A percentile compares a stretch with the other conserved stretches of the same genome.
Evolutionary conservation across 2,888 invertebrate species (phyloP).

Genomic region (Neoaliturus tenellus): DNA sequence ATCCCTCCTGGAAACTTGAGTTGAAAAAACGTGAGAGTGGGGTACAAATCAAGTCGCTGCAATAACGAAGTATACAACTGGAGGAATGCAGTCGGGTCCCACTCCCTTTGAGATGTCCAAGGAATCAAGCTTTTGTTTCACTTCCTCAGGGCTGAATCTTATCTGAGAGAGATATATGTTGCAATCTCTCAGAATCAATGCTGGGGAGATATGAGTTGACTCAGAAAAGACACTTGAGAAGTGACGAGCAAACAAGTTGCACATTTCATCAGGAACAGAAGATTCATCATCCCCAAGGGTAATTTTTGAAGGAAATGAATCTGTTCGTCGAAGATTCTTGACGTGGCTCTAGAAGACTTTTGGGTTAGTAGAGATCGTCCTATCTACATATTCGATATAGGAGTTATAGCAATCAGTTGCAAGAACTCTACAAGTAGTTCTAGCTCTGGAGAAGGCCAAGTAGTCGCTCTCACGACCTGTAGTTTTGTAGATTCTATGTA

Average conservation of each 20-base stretch:
- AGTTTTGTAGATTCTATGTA: not conserved
- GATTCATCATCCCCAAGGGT: not conserved
- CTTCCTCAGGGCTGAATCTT: not conserved
- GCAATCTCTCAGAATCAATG: not conserved
- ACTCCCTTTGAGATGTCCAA: slow-evolving; percentile 2
- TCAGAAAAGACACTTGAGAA: not conserved
- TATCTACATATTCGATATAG: not conserved
- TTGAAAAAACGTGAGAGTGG: no score
- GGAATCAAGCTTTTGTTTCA: not conserved
- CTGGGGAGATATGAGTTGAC: not conserved
- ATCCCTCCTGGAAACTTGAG: not conserved
- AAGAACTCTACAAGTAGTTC: not conserved
- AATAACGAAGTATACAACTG: no score
- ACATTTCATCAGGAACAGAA: not conserved
- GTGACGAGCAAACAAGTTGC: slow-evolving; percentile 3
- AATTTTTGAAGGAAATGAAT: not conserved
- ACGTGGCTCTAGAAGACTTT: not conserved
- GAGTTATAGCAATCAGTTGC: not conserved
- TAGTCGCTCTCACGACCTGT: not conserved
- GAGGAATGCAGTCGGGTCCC: no score
- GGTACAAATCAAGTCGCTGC: no score
- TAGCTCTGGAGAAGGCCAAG: slow-evolving; percentile 9
- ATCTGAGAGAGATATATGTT: not conserved
- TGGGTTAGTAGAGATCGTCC: not conserved
- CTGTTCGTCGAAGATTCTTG: not conserved